These are phyloP conservation scores for Diphyllodes magnificus DNA, from an alignment of 2,113 vertebrate genomes.

Conservation along the genomic window DNA sequence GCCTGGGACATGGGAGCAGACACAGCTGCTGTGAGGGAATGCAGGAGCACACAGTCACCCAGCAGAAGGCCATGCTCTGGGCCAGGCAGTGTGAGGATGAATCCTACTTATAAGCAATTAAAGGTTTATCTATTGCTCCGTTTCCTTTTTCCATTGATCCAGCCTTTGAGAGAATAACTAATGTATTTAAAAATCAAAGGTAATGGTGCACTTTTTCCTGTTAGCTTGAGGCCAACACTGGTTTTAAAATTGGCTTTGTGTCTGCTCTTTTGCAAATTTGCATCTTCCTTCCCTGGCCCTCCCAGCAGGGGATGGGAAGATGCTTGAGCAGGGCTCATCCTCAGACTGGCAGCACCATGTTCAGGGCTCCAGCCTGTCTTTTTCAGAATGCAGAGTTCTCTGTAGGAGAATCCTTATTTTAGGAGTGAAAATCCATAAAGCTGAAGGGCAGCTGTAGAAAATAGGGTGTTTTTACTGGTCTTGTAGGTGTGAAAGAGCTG, in stretches of 20 bases:
- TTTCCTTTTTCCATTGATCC: not conserved
- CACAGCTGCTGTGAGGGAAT: not conserved
- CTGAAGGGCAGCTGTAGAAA: not conserved
- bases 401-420: not conserved
- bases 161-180: not conserved
- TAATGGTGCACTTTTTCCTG: not conserved
- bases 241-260: slow-evolving; percentile 10
- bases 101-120: not conserved
- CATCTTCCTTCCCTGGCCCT: not conserved
- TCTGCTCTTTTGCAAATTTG: not conserved
- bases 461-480: not conserved
- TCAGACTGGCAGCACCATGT: rapidly evolving
- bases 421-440: not conserved
- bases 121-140: not conserved
- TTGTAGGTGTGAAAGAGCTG: not conserved
- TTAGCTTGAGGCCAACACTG: not conserved
- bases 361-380: not conserved
- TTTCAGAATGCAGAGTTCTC: not conserved
- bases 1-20: not conserved
- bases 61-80: not conserved
- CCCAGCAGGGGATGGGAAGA: not conserved
- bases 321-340: not conserved
- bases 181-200: slow-evolving; percentile 43
- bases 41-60: not conserved
- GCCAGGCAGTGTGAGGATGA: not conserved